Base-by-base conservation (phyloP, 2,888 invertebrate genomes). In the Tuta absoluta region DNA sequence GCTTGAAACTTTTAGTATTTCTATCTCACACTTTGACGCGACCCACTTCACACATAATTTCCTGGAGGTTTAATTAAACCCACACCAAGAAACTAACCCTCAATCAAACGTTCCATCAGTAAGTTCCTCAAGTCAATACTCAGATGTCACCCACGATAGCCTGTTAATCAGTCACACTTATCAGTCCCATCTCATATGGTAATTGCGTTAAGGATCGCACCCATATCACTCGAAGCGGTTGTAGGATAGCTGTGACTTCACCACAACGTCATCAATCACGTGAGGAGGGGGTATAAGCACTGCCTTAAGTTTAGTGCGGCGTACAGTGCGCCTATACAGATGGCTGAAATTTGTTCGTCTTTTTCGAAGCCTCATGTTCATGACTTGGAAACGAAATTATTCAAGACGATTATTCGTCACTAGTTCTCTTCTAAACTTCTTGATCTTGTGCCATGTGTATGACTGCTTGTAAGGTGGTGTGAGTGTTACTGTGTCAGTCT, bases 181-280 rank as follows among this genome's bases (percentile, higher is more conserved):
- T 70, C 71, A 62, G 53, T 66, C 64, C 67, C 67, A 73, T 69
- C 63, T 67, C 70, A 67, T 73, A 68, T 70, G 62, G 76, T 79
- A 78, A 80, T 79, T 79, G 78, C 74, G 76, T 86, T 81, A 85
- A 81, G 80, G 78, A 79, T 78, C 75, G 81, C 81, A 86, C 85
- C 85, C 81, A 79, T 80, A 80, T 86, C 85, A 82, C 73, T 72
- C 71, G 73, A 71, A 75, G 71, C 72, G 71, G 70, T 69, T 68
- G 72, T 69, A 73, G 74, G 75, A 75, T 76, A 77, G 74, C 75
- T 71, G 81, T 83, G 85, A 84, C 84, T 78, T 78, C 71, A 76
- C 71, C 75, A 75, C 79, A 73, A 75, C 83, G 84, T 87, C 87
- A 89, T 89, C 89, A 89, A 87, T 89, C 89, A 89, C 80, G 69